Evolutionary conservation across 1,140 invertebrate species (phyloP), one percentile per base, ranked within the genome.

Genomic region (Cyrtorhinus lividipennis): DNA sequence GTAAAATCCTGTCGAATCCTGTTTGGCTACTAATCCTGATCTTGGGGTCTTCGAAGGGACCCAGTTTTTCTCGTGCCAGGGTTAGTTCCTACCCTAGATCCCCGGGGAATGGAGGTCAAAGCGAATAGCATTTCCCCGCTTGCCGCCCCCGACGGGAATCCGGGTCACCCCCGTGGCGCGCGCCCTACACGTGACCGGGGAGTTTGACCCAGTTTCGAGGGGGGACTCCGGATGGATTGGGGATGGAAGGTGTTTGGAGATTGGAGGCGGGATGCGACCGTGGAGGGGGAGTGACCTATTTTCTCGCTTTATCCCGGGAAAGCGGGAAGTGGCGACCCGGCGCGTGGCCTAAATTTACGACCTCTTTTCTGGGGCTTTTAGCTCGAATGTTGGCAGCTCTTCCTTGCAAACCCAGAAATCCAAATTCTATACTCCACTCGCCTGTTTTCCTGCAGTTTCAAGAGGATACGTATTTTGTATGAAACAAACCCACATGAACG

Each of bases 131-230:
- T 38, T 38, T 15, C n/a, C n/a, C 30, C 30, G 5, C 30, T 15
- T 15, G 25, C 27, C 22, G 23, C 23, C 25, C 60, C 48, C n/a
- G 59, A 20, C 59, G 63, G 22, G 24, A 25, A 63, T 56, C 30
- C 5, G 56, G 56, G 56, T 61, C 59, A 38, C 30, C 30, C 59
- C 27, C 59, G 59, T 61, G 59, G 26, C 23, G 1, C 23, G 23
- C 15, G n/a, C 2, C n/a, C 24, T 24, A 59, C 26, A 13, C 23
- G 22, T 45, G 57, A 24, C 61, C 2, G 59, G 25, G 59, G 59
- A 38, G 59, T 30, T 12, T 22, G 59, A 22, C 24, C 38, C 22
- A 61, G 59, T 46, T 15, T 24, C 15, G 13, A 15, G 24, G 24
- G 20, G 59, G 59, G 58, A 23, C 13, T 61, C 13, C 24, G 24